Evolutionary conservation across 2,888 invertebrate genomes (phyloP).

Genomic region (Coecobrya sp.): DNA sequence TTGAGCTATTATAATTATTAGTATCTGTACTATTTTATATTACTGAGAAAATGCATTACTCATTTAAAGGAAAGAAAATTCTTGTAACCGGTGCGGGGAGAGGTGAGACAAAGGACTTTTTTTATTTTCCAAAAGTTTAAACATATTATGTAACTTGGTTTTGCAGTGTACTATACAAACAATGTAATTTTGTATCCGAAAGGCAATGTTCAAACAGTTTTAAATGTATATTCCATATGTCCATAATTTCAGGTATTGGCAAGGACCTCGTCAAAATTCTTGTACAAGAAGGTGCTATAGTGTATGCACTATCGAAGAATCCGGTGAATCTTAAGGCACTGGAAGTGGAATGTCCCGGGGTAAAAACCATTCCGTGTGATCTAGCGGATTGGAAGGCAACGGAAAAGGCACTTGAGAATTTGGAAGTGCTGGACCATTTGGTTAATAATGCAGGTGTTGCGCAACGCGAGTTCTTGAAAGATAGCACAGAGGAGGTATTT

Average conservation of each 20-base stretch:
- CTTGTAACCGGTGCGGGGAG: conserved; percentile 96
- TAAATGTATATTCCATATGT: too few relatives aligned
- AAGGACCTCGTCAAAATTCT: conserved; percentile 88
- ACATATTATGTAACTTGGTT: too few relatives aligned
- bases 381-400: conserved; percentile 93
- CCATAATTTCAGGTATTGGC: conserved; percentile 91
- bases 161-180: neutral
- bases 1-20: too few relatives aligned
- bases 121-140: too few relatives aligned
- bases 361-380: conserved; percentile 92
- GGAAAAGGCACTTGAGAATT: conserved; percentile 89
- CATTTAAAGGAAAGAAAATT: conserved; percentile 92
- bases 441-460: conserved; percentile 97
- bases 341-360: conserved; percentile 89
- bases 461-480: conserved; percentile 91
- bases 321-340: conserved; percentile 91
- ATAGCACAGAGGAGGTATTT: conserved; percentile 91
- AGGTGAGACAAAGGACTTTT: conserved; percentile 89
- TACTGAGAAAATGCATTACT: conserved; percentile 63
- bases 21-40: neutral
- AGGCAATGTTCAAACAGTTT: too few relatives aligned
- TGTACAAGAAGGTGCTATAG: conserved; percentile 89
- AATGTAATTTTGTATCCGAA: too few relatives aligned
- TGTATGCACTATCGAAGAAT: conserved; percentile 93
- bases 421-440: conserved; percentile 92